Evolutionary conservation across 64 coral and sea anemone genomes (phyloP).

Genomic region (Montipora sp.): DNA sequence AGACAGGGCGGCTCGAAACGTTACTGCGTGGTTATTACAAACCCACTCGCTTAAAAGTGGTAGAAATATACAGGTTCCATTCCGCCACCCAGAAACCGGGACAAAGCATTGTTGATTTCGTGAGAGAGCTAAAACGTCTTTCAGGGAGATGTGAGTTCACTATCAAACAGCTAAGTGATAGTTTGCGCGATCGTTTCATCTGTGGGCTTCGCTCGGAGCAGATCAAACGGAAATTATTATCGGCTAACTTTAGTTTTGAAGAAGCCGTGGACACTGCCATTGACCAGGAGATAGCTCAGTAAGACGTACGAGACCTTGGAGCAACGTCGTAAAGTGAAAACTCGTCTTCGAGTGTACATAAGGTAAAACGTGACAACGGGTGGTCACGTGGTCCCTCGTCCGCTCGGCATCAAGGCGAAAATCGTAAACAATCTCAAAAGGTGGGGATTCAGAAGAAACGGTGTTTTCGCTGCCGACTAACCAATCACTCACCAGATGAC

Average conservation of each 20-base stretch:
- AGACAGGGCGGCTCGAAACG: too few species aligned
- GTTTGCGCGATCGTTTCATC: too few species aligned
- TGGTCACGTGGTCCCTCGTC: too few species aligned
- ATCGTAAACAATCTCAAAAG: background rate
- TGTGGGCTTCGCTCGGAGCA: background rate
- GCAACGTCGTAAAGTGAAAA: too few species aligned
- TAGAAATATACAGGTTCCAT: background rate
- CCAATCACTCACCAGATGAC: background rate
- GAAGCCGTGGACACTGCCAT: background rate
- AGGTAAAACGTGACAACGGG: background rate
- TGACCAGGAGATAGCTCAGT: background rate
- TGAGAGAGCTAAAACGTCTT: too few species aligned
- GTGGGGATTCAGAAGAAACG: background rate
- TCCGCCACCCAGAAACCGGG: background rate
- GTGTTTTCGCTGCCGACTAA: background rate
- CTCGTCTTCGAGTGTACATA: background rate
- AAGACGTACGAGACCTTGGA: background rate
- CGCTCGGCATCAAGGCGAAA: background rate
- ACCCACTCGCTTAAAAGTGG: background rate
- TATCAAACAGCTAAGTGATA: background rate
- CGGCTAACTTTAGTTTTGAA: slow-evolving; percentile 1
- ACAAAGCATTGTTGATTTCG: background rate
- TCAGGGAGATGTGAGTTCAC: background rate
- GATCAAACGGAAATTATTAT: slow-evolving; percentile 12
- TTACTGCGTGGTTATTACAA: background rate